Percentiles rank a stretch among this genome's conserved stretches.
Conservation (phyloP, 2,888 invertebrate species). For the Caenorhabditis virilis region DNA sequence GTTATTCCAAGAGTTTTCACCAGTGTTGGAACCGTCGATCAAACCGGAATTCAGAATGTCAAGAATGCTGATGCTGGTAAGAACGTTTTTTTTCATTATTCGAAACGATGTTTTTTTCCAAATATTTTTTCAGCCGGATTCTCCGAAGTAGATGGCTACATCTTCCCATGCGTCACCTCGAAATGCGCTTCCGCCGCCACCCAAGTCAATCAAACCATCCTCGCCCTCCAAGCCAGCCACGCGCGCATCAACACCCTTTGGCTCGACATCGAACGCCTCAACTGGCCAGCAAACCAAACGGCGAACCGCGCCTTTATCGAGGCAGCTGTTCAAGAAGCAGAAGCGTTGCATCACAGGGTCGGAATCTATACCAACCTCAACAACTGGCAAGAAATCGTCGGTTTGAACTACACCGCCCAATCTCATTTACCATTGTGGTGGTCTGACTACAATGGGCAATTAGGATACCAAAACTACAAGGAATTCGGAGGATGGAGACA, state of each 20-base stretch:
- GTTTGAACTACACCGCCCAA: too few species aligned
- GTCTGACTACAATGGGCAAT: conserved; percentile 44
- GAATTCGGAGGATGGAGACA: conserved; percentile 44
- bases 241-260: too few species aligned
- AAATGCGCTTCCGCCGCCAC: background rate
- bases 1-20: conserved; percentile 42
- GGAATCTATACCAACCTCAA: conserved; percentile 50
- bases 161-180: conserved; percentile 8
- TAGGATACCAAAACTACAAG: conserved; percentile 15
- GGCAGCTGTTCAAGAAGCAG: conserved; percentile 25
- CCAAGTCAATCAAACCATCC: conserved; percentile 22
- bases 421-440: conserved; percentile 44
- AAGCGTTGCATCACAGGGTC: conserved; percentile 11
- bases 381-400: too few species aligned
- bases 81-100: too few species aligned
- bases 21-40: conserved; percentile 35
- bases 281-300: too few species aligned
- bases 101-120: too few species aligned
- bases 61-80: conserved; percentile 44
- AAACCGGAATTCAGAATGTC: conserved; percentile 44
- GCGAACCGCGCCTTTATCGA: conserved; percentile 40
- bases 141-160: background rate
- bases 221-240: too few species aligned
- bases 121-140: too few species aligned
- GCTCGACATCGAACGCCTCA: too few species aligned